Evolutionary conservation across 2,888 invertebrate species (phyloP), one percentile per base, ranked within the genome.

Genomic region (Tenthredo scrophulariae): DNA sequence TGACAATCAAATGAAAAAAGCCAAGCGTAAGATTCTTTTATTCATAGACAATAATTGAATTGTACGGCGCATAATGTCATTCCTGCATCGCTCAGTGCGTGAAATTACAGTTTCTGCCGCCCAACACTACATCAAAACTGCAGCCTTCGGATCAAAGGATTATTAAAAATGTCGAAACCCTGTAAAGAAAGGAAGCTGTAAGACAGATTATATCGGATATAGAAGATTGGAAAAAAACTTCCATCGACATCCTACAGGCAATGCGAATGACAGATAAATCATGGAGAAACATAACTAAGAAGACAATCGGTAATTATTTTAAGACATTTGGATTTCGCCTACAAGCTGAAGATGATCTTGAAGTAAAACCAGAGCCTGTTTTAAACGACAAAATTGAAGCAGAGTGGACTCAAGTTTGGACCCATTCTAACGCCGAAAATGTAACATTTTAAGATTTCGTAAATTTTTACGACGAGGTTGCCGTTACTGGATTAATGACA

Each of bases 1-100:
- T 88, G 91, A 91, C 87, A 89, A 87, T 72, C 86, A 85, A 87
- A 88, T 87, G 86, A 86, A 86, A 86, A 89, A 83, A 85, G 86
- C 86, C 84, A 85, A 88, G 40, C 84, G 86, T 87, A 91, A 89
- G 88, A 89, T 91, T 86, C 85, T 91, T 29, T 86, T 91, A 58
- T 87, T 91, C 87, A 87, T 91, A 26, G 91, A 91, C 88, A 90
- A 91, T 85, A n/a, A n/a, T n/a, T n/a, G n/a, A n/a, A n/a, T n/a
- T 90, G 90, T 86, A 87, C 91, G 40, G 90, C 90, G 67, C 90
- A 91, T 87, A 87, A 88, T 74, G 77, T 77, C 74, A 85, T 89
- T 84, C 77, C 86, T 29, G 77, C 88, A 84, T 72, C 40, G 72
- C 86, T 91, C 88, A 87, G 77, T 86, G 87, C 85, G 88, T 91